Evolutionary conservation across 2,797 vertebrate genomes (phyloP), one percentile per base, ranked within the genome.

Genomic region (Furcifer pardalis): DNA sequence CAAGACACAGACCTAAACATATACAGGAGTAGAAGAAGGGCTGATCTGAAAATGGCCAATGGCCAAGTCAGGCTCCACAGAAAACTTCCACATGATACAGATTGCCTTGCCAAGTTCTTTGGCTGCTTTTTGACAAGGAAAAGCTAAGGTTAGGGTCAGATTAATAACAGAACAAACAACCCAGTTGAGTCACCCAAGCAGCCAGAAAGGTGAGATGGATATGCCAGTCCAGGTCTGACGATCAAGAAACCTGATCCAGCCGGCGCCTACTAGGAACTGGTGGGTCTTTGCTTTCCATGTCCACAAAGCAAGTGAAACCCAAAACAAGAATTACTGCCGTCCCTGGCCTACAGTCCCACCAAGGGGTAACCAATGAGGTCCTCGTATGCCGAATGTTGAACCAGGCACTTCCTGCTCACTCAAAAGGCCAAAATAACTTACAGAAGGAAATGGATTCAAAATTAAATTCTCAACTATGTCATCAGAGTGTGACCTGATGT

Each of bases 251-350:
- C 52, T 44, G 0, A 0, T 0, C 0, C 25, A 30, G 86, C 92
- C 4, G 0, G 92, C 90, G 42, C 25, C 35, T 37, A 2, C 92
- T 83, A 52, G 92, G 73, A 0, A 0, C n/a, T 32, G 59, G 89
- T 87, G 89, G 89, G 85, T 88, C 87, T 7, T 7, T 91, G 90
- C 42, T 92, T 94, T 92, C 86, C 82, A 76, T 75, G 86, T 92
- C 93, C 90, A 90, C 91, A 89, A 1, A 2, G 7, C 76, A 80
- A 77, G 74, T 83, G 68, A 17, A 81, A 84, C 44, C 15, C 32
- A 0, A 4, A 62, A 73, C 59, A 79, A 1, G 9, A 23, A 7
- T 68, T 23, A 40, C 60, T 83, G 82, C 83, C 73, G 74, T 83
- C 25, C 66, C 84, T 81, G 81, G 42, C 59, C 77, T 52, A 25